Percentiles rank a stretch among this genome's conserved stretches.
Evolutionary conservation across 1,140 invertebrate genomes (phyloP).

Genomic region (Centruroides sculpturatus): DNA sequence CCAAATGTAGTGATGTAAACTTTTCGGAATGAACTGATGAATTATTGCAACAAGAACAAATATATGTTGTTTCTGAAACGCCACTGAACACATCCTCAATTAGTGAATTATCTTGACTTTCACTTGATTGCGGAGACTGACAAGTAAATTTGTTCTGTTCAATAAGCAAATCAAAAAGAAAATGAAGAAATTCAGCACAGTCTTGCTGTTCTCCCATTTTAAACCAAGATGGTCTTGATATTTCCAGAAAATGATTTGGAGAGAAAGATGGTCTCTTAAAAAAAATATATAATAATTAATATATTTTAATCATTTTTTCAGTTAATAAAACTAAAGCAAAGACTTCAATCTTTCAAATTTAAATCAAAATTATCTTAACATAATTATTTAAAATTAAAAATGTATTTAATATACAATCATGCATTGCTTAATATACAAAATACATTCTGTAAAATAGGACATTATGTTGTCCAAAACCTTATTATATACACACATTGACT

Average conservation of each 20-base stretch:
- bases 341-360: no score
- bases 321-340: no score
- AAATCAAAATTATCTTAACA: no score
- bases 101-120: not conserved
- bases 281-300: not conserved
- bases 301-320: not conserved
- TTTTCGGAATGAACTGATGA: not conserved
- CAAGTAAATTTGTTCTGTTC: conserved; percentile 40
- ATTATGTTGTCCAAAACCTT: no score
- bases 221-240: conserved; percentile 57
- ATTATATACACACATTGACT: no score
- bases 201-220: conserved; percentile 61
- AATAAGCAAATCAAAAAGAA: conserved; percentile 51
- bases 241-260: conserved; percentile 49
- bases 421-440: no score
- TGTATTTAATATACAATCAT: no score
- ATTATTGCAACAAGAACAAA: not conserved
- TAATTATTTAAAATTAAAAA: no score
- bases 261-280: conserved; percentile 35
- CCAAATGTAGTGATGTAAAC: conserved; percentile 14
- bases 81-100: no score
- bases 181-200: conserved; percentile 70
- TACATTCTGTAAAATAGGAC: no score
- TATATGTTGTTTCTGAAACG: not conserved
- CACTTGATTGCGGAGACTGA: not conserved